Evolutionary conservation across 2,113 vertebrate genomes (phyloP).

Genomic region (Eulacestoma nigropectus): DNA sequence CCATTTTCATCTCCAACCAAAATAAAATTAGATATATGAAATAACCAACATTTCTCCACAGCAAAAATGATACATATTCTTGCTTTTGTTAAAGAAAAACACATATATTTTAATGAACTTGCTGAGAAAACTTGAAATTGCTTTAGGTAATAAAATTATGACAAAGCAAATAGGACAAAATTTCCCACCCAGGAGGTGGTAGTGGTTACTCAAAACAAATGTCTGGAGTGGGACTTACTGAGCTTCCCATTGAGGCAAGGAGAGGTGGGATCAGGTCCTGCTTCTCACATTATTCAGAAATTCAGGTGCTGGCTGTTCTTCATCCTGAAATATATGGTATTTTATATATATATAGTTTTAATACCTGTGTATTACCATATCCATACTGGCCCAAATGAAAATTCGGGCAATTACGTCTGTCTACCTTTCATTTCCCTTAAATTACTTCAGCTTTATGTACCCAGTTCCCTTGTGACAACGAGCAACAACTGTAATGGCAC

Average conservation of each 20-base stretch:
- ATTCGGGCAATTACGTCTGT: not conserved
- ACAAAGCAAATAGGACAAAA: not conserved
- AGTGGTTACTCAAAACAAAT: not conserved
- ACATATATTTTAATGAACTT: not conserved
- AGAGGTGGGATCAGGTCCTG: not conserved
- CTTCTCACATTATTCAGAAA: not conserved
- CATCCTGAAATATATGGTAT: not conserved
- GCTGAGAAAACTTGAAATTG: not conserved
- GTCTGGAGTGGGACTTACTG: not conserved
- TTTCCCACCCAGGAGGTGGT: not conserved
- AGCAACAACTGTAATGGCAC: not conserved
- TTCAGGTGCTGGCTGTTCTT: not conserved
- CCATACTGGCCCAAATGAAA: not conserved
- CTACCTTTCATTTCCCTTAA: not conserved
- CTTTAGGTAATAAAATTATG: not conserved
- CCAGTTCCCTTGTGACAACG: not conserved
- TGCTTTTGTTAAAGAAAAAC: not conserved
- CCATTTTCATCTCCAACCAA: not conserved
- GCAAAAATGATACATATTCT: not conserved
- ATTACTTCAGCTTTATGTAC: not conserved
- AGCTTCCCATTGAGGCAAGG: not conserved
- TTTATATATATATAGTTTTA: not conserved
- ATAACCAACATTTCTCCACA: not conserved
- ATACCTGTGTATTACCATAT: not conserved
- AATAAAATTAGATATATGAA: not conserved